phyloP scores from a whole-genome alignment of 2,113 vertebrate genomes.

The Tachycineta bicolor region DNA sequence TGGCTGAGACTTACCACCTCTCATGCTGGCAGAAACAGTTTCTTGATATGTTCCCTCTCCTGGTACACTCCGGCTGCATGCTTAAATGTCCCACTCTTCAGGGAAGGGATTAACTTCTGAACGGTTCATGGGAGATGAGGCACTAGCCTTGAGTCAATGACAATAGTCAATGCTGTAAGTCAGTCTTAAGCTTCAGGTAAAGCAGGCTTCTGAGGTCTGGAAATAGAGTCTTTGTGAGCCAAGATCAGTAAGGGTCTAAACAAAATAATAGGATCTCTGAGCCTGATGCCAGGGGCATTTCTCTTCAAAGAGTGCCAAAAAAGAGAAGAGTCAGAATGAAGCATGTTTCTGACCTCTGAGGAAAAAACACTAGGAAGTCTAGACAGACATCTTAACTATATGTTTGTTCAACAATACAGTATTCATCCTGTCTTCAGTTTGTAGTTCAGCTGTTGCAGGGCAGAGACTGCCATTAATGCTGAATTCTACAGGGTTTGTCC shows the following conservation, averaged over 20 bases:
- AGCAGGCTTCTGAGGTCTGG: background rate
- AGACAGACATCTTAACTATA: background rate
- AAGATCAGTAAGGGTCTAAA: background rate
- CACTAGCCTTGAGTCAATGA: background rate
- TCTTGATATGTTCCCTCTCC: background rate
- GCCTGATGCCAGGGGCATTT: background rate
- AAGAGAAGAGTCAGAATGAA: background rate
- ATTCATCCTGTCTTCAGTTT: background rate
- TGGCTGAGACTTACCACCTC: background rate
- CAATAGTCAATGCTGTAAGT: background rate
- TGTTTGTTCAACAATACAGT: background rate
- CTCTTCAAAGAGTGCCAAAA: background rate
- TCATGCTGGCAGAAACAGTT: background rate
- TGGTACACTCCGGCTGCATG: background rate
- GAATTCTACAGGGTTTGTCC: background rate
- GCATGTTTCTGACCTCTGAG: background rate
- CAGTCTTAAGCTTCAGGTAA: background rate
- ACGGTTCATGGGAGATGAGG: background rate
- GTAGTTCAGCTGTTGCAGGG: background rate
- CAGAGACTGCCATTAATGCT: background rate
- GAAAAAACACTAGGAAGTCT: background rate
- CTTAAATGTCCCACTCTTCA: background rate
- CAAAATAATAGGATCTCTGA: background rate
- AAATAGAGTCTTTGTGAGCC: background rate
- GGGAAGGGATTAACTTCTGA: background rate